Conservation (phyloP, 2,797 vertebrate species). For the Falco biarmicus region DNA sequence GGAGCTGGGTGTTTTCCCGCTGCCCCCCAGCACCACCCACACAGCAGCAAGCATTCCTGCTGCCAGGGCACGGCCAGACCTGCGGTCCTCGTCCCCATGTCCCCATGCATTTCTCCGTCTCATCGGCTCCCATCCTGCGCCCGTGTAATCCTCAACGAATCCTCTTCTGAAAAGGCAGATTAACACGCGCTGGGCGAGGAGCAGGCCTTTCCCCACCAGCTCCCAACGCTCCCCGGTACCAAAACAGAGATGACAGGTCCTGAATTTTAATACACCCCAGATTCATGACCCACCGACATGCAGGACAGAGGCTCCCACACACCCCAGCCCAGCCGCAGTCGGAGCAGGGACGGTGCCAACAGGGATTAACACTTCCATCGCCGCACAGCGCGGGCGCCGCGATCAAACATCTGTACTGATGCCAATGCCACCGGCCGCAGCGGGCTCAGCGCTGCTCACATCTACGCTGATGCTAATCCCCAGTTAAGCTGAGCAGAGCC, state of each 20-base stretch:
- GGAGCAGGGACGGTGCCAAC: accelerated
- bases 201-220: accelerated
- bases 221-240: background rate
- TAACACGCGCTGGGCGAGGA: accelerated
- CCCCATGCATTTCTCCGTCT: background rate
- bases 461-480: background rate
- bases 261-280: accelerated
- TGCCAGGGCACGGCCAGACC: background rate
- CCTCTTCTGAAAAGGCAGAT: background rate
- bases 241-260: accelerated
- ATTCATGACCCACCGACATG: accelerated
- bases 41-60: background rate
- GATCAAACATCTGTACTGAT: background rate
- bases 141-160: background rate
- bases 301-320: accelerated
- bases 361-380: accelerated
- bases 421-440: background rate
- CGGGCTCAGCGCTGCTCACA: background rate
- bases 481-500: background rate
- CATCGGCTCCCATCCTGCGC: background rate
- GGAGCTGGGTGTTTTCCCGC: background rate
- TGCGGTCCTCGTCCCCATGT: background rate
- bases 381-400: accelerated
- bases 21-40: background rate
- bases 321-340: accelerated